phyloP scores from a whole-genome alignment of 1,140 invertebrate species.

The Zaprionus lachaisei region DNA sequence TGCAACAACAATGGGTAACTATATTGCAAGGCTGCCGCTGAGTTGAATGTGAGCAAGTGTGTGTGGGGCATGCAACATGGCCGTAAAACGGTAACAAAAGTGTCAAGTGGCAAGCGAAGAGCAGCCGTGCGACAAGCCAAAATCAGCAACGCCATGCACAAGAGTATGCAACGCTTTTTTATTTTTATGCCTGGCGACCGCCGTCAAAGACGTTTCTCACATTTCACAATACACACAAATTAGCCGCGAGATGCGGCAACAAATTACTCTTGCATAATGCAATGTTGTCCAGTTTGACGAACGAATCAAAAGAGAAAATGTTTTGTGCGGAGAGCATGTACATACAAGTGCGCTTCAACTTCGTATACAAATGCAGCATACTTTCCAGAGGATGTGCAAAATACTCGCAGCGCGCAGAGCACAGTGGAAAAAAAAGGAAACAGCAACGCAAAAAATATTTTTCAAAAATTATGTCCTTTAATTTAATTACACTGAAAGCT shows the following conservation, averaged over 20 bases:
- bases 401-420: neutral
- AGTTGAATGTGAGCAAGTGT: constrained; percentile 3
- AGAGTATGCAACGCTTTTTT: constrained; percentile 35
- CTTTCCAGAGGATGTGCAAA: neutral
- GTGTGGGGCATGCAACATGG: constrained; percentile 39
- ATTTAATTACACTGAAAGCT: neutral
- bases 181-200: neutral
- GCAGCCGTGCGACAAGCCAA: neutral
- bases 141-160: constrained; percentile 10
- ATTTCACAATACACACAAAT: neutral
- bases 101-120: constrained; percentile 53
- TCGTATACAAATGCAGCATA: neutral
- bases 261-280: neutral
- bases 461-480: neutral
- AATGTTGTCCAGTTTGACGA: neutral
- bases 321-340: too few species aligned
- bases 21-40: constrained; percentile 25
- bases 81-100: constrained; percentile 36
- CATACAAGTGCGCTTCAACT: neutral
- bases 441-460: neutral
- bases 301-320: neutral
- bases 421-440: neutral
- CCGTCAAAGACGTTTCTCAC: neutral
- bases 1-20: constrained; percentile 9
- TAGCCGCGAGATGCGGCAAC: neutral